Percentiles rank a stretch among this genome's conserved stretches.
These are phyloP conservation scores for Eulimnadia texana DNA, from an alignment of 1,140 invertebrate species.

Conservation along the genomic window DNA sequence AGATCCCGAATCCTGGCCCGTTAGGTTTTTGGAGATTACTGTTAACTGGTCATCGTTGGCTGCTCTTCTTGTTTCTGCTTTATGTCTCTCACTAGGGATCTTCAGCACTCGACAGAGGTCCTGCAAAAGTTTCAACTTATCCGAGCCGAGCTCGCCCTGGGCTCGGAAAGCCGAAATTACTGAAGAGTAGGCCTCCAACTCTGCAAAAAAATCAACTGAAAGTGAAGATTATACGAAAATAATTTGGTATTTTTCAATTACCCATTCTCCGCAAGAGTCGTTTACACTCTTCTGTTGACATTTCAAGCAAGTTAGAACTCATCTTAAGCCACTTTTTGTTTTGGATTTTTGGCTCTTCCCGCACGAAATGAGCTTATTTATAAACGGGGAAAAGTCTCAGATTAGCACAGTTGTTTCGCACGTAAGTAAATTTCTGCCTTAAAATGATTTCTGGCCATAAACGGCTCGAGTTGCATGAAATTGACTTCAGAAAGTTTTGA, in stretches of 20 bases:
- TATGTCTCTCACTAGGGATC: slow-evolving; percentile 75
- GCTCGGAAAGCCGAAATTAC: slow-evolving; percentile 78
- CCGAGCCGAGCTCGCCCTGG: slow-evolving; percentile 67
- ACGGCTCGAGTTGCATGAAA: neutral
- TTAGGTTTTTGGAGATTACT: slow-evolving; percentile 30
- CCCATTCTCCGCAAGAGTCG: slow-evolving; percentile 67
- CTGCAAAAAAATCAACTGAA: slow-evolving; percentile 37
- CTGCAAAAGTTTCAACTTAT: slow-evolving; percentile 67
- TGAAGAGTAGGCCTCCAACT: slow-evolving; percentile 78
- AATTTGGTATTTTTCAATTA: slow-evolving; percentile 31
- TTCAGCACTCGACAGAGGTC: slow-evolving; percentile 65
- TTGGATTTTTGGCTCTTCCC: neutral
- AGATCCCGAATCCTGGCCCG: slow-evolving; percentile 58
- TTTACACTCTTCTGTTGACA: slow-evolving; percentile 69
- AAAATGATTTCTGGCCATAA: neutral
- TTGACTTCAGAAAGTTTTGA: neutral
- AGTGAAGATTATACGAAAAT: slow-evolving; percentile 19
- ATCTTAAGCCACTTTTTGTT: slow-evolving; percentile 29
- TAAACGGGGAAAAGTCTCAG: too few species aligned
- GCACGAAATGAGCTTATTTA: neutral
- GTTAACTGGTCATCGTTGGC: slow-evolving; percentile 61
- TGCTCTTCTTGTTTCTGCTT: slow-evolving; percentile 73
- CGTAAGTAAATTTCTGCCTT: too few species aligned
- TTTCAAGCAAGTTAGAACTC: slow-evolving; percentile 55
- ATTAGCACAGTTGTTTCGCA: too few species aligned